Conservation (phyloP, 1,140 invertebrate genomes). For the Calliopsis andreniformis region DNA sequence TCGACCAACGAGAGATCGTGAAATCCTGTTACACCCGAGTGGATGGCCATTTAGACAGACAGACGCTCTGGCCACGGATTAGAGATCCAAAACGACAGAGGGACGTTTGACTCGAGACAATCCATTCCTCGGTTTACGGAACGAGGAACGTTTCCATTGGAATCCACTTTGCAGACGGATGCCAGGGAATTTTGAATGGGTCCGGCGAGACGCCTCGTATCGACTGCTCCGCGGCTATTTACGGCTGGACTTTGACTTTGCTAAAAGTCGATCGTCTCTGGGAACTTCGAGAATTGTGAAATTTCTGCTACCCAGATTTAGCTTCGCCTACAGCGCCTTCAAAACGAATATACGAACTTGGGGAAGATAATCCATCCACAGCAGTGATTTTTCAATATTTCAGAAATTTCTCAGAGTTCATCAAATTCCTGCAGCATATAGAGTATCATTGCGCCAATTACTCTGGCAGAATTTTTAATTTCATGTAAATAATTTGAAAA, state of each 20-base stretch:
- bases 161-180: conserved; percentile 44
- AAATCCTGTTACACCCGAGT: conserved; percentile 53
- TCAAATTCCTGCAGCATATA: too few species aligned
- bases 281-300: background rate
- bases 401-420: too few species aligned
- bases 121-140: conserved; percentile 30
- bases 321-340: too few species aligned
- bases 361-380: too few species aligned
- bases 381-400: too few species aligned
- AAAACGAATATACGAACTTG: too few species aligned
- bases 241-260: background rate
- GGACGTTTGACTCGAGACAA: conserved; percentile 60
- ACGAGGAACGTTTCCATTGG: conserved; percentile 26
- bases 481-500: too few species aligned
- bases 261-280: too few species aligned
- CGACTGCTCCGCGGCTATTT: conserved; percentile 20
- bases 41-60: conserved; percentile 53
- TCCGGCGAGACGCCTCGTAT: background rate
- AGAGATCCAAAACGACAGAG: conserved; percentile 29
- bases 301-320: background rate
- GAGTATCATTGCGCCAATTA: too few species aligned
- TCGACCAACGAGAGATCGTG: conserved; percentile 59
- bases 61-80: conserved; percentile 52
- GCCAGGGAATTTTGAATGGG: conserved; percentile 30
- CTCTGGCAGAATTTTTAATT: too few species aligned